A percentile compares a stretch with the other conserved stretches of the same genome.
phyloP scores from a whole-genome alignment of 2,113 vertebrate genomes.

The Myxocyprinus asiaticus region DNA sequence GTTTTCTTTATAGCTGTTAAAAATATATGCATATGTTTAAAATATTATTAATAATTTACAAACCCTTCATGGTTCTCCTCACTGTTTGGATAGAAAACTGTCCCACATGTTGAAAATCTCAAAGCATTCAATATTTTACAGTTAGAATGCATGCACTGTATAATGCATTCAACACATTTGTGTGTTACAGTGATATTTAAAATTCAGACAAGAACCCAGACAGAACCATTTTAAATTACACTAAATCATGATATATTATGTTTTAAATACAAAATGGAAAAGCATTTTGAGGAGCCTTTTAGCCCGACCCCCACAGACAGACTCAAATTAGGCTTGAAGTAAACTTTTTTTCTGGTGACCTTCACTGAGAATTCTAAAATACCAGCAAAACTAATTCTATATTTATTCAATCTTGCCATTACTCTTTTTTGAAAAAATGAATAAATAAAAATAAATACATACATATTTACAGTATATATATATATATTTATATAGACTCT shows the following conservation, averaged over 20 bases:
- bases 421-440: too few species aligned
- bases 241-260: not conserved
- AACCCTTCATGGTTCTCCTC: conserved; percentile 38
- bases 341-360: too few species aligned
- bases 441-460: too few species aligned
- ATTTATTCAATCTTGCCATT: too few species aligned
- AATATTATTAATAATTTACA: conserved; percentile 32
- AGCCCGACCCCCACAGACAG: not conserved
- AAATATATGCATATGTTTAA: conserved; percentile 25
- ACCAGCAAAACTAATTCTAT: too few species aligned
- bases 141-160: not conserved
- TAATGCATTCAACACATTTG: too few species aligned
- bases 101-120: not conserved
- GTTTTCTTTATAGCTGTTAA: not conserved
- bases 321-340: too few species aligned
- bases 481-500: too few species aligned
- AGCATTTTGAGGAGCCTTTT: not conserved
- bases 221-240: conserved; percentile 16
- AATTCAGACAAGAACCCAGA: not conserved
- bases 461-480: too few species aligned
- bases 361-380: too few species aligned
- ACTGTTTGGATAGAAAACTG: not conserved
- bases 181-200: not conserved
- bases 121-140: conserved; percentile 6
- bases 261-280: conserved; percentile 3